Evolutionary conservation across 2,113 vertebrate genomes (phyloP).

Genomic region (Heloderma charlesbogerti): DNA sequence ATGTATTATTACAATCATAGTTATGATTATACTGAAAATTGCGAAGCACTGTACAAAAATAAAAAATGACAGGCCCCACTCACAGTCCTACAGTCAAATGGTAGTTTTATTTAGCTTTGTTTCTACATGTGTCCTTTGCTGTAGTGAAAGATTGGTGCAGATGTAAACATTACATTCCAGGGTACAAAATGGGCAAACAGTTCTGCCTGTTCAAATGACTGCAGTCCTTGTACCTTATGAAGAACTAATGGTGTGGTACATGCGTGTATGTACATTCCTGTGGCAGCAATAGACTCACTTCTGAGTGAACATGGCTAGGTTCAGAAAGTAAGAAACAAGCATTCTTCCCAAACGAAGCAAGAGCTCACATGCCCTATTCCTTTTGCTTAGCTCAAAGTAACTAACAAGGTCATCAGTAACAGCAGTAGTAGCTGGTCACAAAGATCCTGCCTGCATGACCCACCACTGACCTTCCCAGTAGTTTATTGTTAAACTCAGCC

Average conservation of each 20-base stretch:
- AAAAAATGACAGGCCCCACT: background rate
- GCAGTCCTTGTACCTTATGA: background rate
- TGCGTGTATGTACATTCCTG: background rate
- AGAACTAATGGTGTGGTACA: background rate
- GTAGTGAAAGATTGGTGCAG: background rate
- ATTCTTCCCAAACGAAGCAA: background rate
- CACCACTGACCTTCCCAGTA: slow-evolving; percentile 57
- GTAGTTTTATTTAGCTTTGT: background rate
- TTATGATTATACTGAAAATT: background rate
- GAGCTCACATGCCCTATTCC: background rate
- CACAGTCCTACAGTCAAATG: background rate
- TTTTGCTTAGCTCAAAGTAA: background rate
- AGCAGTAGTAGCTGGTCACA: slow-evolving; percentile 44
- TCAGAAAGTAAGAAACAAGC: background rate
- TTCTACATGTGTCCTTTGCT: background rate
- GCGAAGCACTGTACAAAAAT: background rate
- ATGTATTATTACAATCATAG: background rate
- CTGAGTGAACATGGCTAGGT: background rate
- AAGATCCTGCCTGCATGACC: slow-evolving; percentile 42
- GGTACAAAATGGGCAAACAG: background rate
- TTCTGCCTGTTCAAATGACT: background rate
- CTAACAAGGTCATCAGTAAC: slow-evolving; percentile 10
- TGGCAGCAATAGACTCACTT: background rate
- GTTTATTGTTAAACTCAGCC: slow-evolving; percentile 51
- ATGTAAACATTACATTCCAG: background rate